phyloP scores from a whole-genome alignment of 2,797 vertebrate species.

The Neosalanx taihuensis region DNA sequence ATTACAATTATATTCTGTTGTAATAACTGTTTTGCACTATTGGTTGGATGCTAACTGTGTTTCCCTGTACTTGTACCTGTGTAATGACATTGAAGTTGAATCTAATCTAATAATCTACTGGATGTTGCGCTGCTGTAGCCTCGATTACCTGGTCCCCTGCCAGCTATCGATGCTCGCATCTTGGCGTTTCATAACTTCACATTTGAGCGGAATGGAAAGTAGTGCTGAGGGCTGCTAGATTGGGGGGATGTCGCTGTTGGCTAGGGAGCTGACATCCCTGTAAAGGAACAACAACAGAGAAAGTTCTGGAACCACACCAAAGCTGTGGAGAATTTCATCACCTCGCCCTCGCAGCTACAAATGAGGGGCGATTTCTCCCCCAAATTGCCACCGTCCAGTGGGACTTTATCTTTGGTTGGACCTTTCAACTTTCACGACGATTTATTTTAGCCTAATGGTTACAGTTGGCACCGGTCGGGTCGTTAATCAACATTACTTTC shows the following conservation, averaged over 20 bases:
- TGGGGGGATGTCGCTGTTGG: slow-evolving; percentile 13
- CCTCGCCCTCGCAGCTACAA: background rate
- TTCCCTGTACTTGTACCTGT: too few species aligned
- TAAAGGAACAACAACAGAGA: slow-evolving; percentile 19
- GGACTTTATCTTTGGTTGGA: background rate
- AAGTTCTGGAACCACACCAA: background rate
- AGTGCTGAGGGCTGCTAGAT: slow-evolving; percentile 20
- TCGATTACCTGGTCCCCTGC: slow-evolving; percentile 3
- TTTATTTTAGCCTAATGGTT: slow-evolving; percentile 1
- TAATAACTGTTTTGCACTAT: too few species aligned
- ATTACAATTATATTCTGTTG: too few species aligned
- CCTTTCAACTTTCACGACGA: background rate
- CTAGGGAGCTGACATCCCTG: slow-evolving; percentile 14
- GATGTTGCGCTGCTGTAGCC: background rate
- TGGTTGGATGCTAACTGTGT: too few species aligned
- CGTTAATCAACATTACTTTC: background rate
- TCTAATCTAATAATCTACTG: background rate
- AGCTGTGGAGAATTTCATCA: slow-evolving; percentile 22
- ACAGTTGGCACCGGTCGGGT: background rate
- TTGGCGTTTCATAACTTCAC: slow-evolving; percentile 31
- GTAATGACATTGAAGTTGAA: too few species aligned
- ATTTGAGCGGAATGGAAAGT: slow-evolving; percentile 28
- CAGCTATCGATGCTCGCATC: slow-evolving; percentile 32
- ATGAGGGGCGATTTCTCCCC: background rate
- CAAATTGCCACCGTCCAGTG: background rate